These are phyloP conservation scores for Percopsis transmontana DNA, from an alignment of 2,113 vertebrate species.

Conservation along the genomic window DNA sequence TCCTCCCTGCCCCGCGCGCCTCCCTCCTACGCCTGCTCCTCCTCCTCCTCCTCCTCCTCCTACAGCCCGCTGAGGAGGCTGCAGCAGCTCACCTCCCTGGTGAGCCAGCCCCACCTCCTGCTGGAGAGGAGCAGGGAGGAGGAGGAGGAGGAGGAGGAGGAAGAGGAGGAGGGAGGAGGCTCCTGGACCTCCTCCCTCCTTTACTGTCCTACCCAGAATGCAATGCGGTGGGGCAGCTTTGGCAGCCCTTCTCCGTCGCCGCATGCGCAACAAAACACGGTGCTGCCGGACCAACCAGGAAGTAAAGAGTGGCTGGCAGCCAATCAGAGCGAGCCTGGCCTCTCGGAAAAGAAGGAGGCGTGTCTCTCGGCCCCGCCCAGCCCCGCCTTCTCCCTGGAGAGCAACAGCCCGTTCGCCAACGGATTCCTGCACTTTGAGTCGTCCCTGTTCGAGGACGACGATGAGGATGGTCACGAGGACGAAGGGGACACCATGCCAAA, in stretches of 20 bases:
- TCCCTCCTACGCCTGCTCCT: constrained; percentile 40
- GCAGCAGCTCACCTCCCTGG: constrained; percentile 88
- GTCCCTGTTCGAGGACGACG: constrained; percentile 77
- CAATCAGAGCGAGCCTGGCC: constrained; percentile 6
- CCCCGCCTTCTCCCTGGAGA: constrained; percentile 78
- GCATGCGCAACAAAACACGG: no score
- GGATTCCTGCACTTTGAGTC: constrained; percentile 80
- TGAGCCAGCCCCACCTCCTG: constrained; percentile 78
- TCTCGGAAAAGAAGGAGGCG: constrained; percentile 49
- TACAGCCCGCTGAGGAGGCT: constrained; percentile 87
- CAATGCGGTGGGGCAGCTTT: constrained; percentile 27
- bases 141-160: not conserved
- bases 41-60: constrained; percentile 59
- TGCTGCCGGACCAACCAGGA: constrained; percentile 4
- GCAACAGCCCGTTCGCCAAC: constrained; percentile 75
- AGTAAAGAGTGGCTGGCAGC: constrained; percentile 16
- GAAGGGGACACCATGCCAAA: not conserved
- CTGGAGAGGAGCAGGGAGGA: constrained; percentile 29
- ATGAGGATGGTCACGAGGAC: constrained; percentile 30
- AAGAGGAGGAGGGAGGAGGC: constrained; percentile 30
- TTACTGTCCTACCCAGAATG: constrained; percentile 28
- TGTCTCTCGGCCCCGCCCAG: constrained; percentile 71
- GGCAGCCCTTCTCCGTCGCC: constrained; percentile 13
- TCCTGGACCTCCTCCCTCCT: not conserved
- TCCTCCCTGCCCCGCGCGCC: constrained; percentile 65